Conservation (phyloP, 2,797 vertebrate genomes). For the Sandelia bainsii region DNA sequence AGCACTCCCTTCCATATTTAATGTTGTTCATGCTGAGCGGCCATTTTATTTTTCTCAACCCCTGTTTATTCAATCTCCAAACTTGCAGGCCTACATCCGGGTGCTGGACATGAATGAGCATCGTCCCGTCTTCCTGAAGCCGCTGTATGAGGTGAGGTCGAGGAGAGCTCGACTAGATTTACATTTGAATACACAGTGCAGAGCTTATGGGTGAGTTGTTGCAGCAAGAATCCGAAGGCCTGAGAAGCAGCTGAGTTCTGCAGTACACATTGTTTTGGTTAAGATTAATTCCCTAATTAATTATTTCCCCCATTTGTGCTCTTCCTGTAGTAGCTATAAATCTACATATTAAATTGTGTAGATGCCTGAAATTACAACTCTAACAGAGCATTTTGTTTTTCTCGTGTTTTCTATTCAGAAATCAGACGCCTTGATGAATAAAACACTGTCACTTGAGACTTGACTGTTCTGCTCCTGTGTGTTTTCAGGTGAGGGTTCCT, state of each 20-base stretch:
- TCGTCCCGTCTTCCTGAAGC: constrained; percentile 90
- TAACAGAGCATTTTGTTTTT: not conserved
- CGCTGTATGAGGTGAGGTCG: constrained; percentile 83
- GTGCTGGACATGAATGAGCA: constrained; percentile 94
- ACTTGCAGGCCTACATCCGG: constrained; percentile 89
- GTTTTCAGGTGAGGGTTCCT: constrained; percentile 82
- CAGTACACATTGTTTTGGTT: too few relatives aligned
- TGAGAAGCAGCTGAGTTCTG: too few relatives aligned
- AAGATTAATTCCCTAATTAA: too few relatives aligned
- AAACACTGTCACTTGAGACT: not conserved
- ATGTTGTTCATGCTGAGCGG: constrained; percentile 23
- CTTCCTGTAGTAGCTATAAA: too few relatives aligned
- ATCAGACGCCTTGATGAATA: not conserved
- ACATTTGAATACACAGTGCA: not conserved
- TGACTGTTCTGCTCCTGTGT: not conserved
- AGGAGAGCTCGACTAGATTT: not conserved
- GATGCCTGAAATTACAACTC: not conserved
- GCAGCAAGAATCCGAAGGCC: not conserved
- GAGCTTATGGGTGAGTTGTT: not conserved
- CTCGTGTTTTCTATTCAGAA: not conserved
- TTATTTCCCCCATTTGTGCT: too few relatives aligned
- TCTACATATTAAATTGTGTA: too few relatives aligned
- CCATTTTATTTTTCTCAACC: constrained; percentile 29
- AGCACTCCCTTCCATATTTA: constrained; percentile 8
- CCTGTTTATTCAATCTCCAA: constrained; percentile 14